phyloP scores from a whole-genome alignment of 2,113 vertebrate genomes.

The Antennarius striatus region DNA sequence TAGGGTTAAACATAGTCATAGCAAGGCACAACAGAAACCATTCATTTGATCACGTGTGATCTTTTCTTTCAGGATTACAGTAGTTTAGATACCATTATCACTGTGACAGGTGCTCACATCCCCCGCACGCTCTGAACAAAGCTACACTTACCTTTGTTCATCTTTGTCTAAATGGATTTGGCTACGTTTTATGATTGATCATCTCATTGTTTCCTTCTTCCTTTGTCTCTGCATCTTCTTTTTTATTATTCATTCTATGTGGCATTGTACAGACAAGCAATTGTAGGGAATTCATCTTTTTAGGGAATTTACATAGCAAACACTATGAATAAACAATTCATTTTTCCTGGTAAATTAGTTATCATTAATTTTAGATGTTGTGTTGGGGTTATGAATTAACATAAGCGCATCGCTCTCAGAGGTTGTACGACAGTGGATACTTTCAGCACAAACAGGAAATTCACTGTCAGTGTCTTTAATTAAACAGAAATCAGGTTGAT shows the following conservation, averaged over 20 bases:
- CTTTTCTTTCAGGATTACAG: conserved; percentile 27
- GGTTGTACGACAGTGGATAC: conserved; percentile 42
- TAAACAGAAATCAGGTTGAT: too few relatives aligned
- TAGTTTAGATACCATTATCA: conserved; percentile 41
- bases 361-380: conserved; percentile 80
- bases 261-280: conserved; percentile 68
- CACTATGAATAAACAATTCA: conserved; percentile 79
- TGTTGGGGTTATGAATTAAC: conserved; percentile 59
- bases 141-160: conserved; percentile 72
- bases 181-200: conserved; percentile 66
- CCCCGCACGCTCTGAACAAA: conserved; percentile 52
- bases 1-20: neutral
- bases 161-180: conserved; percentile 56
- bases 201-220: conserved; percentile 70
- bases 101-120: conserved; percentile 61
- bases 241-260: conserved; percentile 79
- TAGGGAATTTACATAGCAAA: conserved; percentile 75
- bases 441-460: conserved; percentile 36
- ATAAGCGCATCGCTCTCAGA: conserved; percentile 43
- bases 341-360: conserved; percentile 73
- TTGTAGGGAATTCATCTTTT: conserved; percentile 75
- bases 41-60: conserved; percentile 4
- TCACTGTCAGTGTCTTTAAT: neutral
- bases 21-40: neutral
- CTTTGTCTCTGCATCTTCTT: conserved; percentile 64